These are phyloP conservation scores for Prionailurus bengalensis DNA, from an alignment of 2,113 vertebrate species.

Conservation along the genomic window DNA sequence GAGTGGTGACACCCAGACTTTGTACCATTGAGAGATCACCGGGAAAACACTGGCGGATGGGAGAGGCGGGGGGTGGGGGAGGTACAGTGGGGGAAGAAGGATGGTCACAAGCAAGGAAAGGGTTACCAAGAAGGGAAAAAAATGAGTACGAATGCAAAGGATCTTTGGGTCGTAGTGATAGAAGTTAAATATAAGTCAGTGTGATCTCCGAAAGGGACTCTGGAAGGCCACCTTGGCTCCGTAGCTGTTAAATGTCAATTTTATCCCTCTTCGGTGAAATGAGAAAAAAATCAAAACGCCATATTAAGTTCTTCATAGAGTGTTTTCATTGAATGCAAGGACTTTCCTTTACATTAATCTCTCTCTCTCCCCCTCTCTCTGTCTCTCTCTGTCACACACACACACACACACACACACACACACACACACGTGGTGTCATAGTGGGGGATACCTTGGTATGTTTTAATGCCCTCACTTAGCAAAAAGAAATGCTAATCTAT, in stretches of 20 bases:
- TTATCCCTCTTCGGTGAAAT: not conserved
- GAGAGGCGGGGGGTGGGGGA: not conserved
- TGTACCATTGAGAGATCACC: not conserved
- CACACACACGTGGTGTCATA: not conserved
- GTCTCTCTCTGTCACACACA: not conserved
- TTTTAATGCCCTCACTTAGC: not conserved
- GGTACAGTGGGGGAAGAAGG: accelerated
- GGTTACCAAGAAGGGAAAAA: not conserved
- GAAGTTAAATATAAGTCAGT: not conserved
- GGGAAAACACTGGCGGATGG: not conserved
- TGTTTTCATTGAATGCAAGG: not conserved
- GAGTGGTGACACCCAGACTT: not conserved
- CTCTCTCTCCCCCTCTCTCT: not conserved
- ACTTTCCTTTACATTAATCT: not conserved
- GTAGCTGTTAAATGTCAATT: not conserved
- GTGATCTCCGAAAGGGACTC: not conserved
- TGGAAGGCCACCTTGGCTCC: not conserved
- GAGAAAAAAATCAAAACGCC: not conserved
- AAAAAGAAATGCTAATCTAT: slow-evolving; percentile 1
- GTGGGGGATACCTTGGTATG: not conserved
- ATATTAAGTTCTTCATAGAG: not conserved
- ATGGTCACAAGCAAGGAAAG: not conserved
- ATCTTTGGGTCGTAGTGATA: not conserved
- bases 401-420: not conserved
- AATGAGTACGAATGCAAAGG: not conserved